These are phyloP conservation scores for Australoheros scitulus DNA, from an alignment of 2,113 vertebrate genomes.

Conservation along the genomic window DNA sequence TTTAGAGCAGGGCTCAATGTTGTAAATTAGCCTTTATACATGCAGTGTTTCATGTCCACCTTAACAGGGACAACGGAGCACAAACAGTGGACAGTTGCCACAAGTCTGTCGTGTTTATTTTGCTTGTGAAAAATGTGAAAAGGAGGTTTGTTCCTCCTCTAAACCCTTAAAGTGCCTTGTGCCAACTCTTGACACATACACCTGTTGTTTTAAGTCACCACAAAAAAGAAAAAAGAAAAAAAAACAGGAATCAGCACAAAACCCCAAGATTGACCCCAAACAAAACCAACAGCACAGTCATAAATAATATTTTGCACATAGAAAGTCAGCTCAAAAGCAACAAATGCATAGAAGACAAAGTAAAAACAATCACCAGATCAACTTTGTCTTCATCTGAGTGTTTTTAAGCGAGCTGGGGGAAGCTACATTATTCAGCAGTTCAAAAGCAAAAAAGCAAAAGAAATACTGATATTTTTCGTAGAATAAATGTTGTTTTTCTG, in stretches of 20 bases:
- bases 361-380: neutral
- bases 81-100: neutral
- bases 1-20: too few species aligned
- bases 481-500: neutral
- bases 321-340: neutral
- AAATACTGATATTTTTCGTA: neutral
- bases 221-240: neutral
- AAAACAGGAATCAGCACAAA: too few species aligned
- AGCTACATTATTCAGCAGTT: neutral
- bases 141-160: neutral
- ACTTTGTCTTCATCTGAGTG: neutral
- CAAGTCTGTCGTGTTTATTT: neutral
- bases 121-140: neutral
- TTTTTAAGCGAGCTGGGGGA: neutral
- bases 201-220: too few species aligned
- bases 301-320: neutral
- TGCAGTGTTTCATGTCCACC: too few species aligned
- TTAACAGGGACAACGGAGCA: too few species aligned
- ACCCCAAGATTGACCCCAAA: neutral
- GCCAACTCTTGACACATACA: neutral
- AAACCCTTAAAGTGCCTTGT: neutral
- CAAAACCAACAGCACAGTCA: neutral
- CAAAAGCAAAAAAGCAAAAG: neutral
- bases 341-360: neutral
- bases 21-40: too few species aligned